A percentile compares a stretch with the other conserved stretches of the same genome.
These are phyloP conservation scores for Neogale vison DNA, from an alignment of 2,113 vertebrate species.

Conservation along the genomic window DNA sequence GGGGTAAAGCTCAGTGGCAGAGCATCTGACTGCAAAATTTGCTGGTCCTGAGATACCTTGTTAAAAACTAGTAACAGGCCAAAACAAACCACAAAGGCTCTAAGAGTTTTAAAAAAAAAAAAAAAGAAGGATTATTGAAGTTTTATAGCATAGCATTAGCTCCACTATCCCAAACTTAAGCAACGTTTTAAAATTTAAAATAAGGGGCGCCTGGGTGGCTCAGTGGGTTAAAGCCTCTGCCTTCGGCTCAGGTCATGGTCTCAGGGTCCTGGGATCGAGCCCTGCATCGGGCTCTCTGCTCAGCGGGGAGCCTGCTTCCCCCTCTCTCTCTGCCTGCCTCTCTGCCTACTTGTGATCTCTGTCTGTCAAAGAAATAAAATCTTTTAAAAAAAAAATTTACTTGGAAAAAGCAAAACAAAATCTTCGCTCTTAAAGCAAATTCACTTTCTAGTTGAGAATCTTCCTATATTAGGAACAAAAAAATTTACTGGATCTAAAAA, in stretches of 20 bases:
- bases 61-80: background rate
- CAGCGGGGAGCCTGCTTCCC: too few relatives aligned
- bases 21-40: background rate
- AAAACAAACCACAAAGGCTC: background rate
- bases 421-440: background rate
- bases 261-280: too few relatives aligned
- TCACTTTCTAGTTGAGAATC: constrained; percentile 9
- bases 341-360: too few relatives aligned
- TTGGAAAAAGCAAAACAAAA: background rate
- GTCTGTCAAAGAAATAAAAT: too few relatives aligned
- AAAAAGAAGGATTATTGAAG: background rate
- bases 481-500: background rate
- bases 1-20: too few relatives aligned
- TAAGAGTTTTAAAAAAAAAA: background rate
- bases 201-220: background rate
- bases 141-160: background rate
- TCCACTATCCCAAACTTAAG: background rate
- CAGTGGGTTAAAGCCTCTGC: too few relatives aligned
- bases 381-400: background rate
- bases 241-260: too few relatives aligned
- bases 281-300: too few relatives aligned
- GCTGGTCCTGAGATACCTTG: background rate
- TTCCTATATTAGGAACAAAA: background rate
- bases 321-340: too few relatives aligned
- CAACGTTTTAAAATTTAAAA: background rate